Conservation (phyloP, 2,888 invertebrate genomes). For the Euproctis similis region DNA sequence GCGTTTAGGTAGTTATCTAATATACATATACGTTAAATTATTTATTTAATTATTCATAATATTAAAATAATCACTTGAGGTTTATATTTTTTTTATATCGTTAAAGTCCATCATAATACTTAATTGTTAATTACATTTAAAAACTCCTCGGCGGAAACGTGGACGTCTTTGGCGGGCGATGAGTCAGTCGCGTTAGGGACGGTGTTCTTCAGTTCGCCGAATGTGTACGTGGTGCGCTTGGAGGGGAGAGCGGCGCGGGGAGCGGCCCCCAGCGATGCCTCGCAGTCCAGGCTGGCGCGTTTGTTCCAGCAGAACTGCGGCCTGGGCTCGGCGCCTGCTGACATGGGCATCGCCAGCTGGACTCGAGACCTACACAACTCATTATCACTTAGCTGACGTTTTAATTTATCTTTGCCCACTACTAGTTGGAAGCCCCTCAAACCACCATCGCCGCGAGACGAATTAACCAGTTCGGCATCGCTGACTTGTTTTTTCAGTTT, state of each 20-base stretch:
- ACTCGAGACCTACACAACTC: constrained; percentile 52
- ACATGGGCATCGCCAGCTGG: constrained; percentile 64
- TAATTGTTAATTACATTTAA: constrained; percentile 59
- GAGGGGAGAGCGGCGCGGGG: constrained; percentile 20
- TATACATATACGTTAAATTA: constrained; percentile 52
- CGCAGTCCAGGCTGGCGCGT: constrained; percentile 50
- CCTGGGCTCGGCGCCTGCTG: constrained; percentile 65
- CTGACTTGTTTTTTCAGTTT: constrained; percentile 53
- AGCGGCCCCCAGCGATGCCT: constrained; percentile 30
- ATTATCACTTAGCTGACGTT: constrained; percentile 62
- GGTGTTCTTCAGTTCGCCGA: constrained; percentile 66
- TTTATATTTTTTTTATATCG: constrained; percentile 18
- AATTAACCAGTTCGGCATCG: constrained; percentile 45
- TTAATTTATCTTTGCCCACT: constrained; percentile 57
- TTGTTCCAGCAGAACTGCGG: constrained; percentile 53
- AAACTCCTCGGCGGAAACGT: constrained; percentile 57
- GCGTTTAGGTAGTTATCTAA: constrained; percentile 43
- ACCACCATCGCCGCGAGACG: constrained; percentile 25
- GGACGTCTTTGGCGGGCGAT: constrained; percentile 36
- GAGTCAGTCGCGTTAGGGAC: constrained; percentile 50
- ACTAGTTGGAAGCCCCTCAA: constrained; percentile 56
- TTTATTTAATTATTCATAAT: constrained; percentile 42
- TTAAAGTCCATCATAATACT: constrained; percentile 28
- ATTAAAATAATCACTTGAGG: constrained; percentile 29
- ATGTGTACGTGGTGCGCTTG: constrained; percentile 50